These are phyloP conservation scores for Linnaemya vulpina DNA, from an alignment of 2,888 invertebrate genomes.

Conservation along the genomic window DNA sequence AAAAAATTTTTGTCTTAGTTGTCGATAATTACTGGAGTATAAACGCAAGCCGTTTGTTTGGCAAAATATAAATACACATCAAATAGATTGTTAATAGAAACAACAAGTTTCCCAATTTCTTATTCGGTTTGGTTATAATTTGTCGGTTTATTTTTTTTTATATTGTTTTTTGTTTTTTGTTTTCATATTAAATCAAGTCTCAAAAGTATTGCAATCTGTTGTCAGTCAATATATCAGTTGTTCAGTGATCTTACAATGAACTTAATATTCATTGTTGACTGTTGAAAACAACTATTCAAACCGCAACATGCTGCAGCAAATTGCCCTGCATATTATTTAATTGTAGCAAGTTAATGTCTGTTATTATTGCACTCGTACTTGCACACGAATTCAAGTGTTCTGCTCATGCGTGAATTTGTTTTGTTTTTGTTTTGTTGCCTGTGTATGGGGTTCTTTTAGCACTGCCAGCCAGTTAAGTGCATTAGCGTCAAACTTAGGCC, in stretches of 20 bases:
- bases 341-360: conserved; percentile 46
- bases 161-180: background rate
- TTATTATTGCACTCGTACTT: conserved; percentile 21
- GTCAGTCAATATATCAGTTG: conserved; percentile 52
- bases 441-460: background rate
- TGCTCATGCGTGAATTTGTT: conserved; percentile 36
- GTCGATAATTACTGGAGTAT: conserved; percentile 66
- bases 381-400: conserved; percentile 3
- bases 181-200: conserved; percentile 42
- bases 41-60: conserved; percentile 20
- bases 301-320: conserved; percentile 27
- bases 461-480: conserved; percentile 19
- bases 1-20: conserved; percentile 12
- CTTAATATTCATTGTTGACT: conserved; percentile 70
- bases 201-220: conserved; percentile 40
- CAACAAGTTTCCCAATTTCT: conserved; percentile 44
- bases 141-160: no score
- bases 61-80: background rate
- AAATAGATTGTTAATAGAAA: conserved; percentile 32
- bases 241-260: conserved; percentile 70
- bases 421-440: no score
- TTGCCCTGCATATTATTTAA: conserved; percentile 48
- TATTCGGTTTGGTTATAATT: background rate
- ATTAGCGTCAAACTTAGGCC: conserved; percentile 50
- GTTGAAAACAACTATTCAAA: conserved; percentile 54